These are phyloP conservation scores for Hozukius guyotensis DNA, from an alignment of 2,797 vertebrate species.

Conservation along the genomic window DNA sequence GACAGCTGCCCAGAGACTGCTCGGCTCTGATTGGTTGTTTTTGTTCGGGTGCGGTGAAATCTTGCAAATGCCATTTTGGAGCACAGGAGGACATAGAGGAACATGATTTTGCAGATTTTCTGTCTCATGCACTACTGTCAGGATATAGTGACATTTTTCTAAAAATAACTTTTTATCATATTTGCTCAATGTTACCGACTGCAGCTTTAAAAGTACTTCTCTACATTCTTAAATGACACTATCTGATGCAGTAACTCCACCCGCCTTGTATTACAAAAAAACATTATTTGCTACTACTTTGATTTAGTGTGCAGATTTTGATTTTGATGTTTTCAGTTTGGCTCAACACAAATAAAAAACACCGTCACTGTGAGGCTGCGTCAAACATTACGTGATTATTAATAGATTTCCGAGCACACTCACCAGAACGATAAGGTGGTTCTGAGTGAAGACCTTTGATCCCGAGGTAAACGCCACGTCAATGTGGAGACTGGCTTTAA, in stretches of 20 bases:
- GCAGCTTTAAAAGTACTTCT: too few relatives aligned
- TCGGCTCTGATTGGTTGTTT: too few relatives aligned
- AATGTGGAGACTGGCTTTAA: conserved; percentile 26
- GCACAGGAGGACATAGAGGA: too few relatives aligned
- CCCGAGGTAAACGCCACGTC: conserved; percentile 45
- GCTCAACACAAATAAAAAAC: not conserved
- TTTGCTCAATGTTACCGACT: too few relatives aligned
- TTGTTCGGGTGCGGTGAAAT: too few relatives aligned
- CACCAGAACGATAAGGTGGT: conserved; percentile 26
- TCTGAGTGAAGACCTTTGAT: conserved; percentile 54
- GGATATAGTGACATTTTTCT: too few relatives aligned
- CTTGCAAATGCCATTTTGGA: too few relatives aligned
- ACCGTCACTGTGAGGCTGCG: not conserved
- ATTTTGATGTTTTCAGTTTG: not conserved
- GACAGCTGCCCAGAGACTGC: too few relatives aligned
- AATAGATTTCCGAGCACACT: conserved; percentile 18
- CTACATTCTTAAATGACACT: not conserved
- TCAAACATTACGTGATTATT: conserved; percentile 15
- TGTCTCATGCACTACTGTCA: too few relatives aligned
- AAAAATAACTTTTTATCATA: too few relatives aligned
- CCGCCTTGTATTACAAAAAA: not conserved
- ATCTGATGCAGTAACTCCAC: not conserved
- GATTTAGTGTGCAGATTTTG: not conserved
- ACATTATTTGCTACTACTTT: not conserved
- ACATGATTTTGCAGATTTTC: too few relatives aligned